phyloP scores from a whole-genome alignment of 2,888 invertebrate species.

The Yponomeuta plumbellus region DNA sequence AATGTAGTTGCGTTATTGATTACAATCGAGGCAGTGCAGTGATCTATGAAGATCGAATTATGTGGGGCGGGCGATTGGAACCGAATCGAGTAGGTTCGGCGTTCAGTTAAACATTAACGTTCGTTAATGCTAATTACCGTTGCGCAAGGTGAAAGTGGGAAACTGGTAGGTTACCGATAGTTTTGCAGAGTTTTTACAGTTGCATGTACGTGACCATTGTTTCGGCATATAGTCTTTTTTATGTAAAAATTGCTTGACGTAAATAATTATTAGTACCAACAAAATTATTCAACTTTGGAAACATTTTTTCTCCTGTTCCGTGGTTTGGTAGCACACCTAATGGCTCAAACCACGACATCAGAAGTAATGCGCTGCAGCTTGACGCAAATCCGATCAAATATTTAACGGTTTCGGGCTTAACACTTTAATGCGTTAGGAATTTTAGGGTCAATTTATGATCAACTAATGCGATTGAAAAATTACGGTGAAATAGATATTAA shows the following conservation, averaged over 20 bases:
- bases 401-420: slow-evolving; percentile 58
- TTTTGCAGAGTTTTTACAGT: slow-evolving; percentile 39
- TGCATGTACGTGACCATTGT: slow-evolving; percentile 17
- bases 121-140: slow-evolving; percentile 22
- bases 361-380: slow-evolving; percentile 28
- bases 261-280: background rate
- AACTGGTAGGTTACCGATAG: slow-evolving; percentile 47
- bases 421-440: slow-evolving; percentile 41
- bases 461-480: slow-evolving; percentile 47
- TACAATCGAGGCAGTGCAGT: background rate
- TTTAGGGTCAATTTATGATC: slow-evolving; percentile 48
- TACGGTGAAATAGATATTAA: background rate
- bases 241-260: background rate
- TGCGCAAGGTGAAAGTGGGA: slow-evolving; percentile 61
- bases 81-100: background rate
- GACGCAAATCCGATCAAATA: slow-evolving; percentile 71
- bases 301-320: background rate
- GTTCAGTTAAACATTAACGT: background rate
- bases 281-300: background rate
- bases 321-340: background rate
- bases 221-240: slow-evolving; percentile 6
- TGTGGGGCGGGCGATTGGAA: background rate
- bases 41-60: background rate
- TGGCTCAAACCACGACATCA: background rate
- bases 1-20: background rate